Conservation (phyloP, 2,888 invertebrate species). For the Nemotelus pantherinus region DNA sequence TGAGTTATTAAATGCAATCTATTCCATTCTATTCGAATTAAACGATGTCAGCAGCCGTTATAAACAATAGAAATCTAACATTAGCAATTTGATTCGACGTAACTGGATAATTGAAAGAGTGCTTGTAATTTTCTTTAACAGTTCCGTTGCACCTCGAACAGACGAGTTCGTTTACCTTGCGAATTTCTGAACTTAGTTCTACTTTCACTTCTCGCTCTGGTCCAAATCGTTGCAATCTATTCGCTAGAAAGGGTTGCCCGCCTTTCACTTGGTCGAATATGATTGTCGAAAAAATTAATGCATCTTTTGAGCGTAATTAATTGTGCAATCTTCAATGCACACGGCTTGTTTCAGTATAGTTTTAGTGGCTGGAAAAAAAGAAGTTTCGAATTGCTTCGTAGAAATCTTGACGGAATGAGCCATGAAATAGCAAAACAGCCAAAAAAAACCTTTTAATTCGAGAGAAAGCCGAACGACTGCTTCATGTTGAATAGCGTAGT, state of each 20-base stretch:
- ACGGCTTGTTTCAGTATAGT: neutral
- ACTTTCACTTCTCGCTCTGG: neutral
- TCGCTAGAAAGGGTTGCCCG: neutral
- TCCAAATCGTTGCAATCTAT: neutral
- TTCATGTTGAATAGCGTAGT: no score
- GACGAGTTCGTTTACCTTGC: neutral
- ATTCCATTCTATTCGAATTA: no score
- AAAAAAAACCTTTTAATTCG: neutral
- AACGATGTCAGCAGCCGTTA: no score
- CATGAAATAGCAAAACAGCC: neutral
- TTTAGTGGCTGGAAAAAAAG: no score
- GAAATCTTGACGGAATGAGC: no score
- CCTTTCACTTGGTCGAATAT: neutral
- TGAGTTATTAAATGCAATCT: no score
- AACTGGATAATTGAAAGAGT: neutral
- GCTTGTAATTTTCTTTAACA: neutral
- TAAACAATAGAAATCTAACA: no score
- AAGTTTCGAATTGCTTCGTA: no score
- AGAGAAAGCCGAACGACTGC: neutral
- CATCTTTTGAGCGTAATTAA: slow-evolving; percentile 2
- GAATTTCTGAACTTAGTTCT: neutral
- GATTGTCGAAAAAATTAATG: neutral
- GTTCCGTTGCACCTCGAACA: neutral
- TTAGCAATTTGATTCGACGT: no score
- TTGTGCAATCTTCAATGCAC: slow-evolving; percentile 4